These are phyloP conservation scores for Theretra japonica DNA, from an alignment of 2,888 invertebrate genomes.

Conservation along the genomic window DNA sequence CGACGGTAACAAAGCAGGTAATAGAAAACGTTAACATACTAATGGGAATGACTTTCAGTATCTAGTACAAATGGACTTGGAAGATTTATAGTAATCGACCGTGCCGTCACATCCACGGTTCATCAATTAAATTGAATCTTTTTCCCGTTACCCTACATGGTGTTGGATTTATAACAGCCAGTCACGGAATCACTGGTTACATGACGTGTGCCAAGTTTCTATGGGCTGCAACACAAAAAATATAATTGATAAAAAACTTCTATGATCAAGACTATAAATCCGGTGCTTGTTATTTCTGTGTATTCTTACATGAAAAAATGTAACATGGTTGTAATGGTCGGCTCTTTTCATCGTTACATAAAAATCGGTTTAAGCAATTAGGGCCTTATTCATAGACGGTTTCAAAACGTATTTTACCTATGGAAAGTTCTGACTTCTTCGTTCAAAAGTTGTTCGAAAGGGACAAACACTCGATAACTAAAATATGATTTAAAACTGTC, in stretches of 20 bases:
- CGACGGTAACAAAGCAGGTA: neutral
- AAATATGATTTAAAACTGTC: no score
- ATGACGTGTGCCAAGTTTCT: constrained; percentile 12
- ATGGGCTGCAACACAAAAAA: neutral
- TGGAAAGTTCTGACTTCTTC: no score
- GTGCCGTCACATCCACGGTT: constrained; percentile 15
- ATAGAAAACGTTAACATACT: neutral
- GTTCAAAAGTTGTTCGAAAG: no score
- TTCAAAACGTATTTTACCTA: no score
- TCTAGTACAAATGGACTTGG: neutral
- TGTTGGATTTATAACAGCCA: constrained; percentile 11
- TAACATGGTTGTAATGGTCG: no score
- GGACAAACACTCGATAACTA: no score
- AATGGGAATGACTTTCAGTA: neutral
- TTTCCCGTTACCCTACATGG: constrained; percentile 23
- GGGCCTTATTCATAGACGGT: no score
- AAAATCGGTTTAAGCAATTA: no score
- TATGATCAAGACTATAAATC: no score
- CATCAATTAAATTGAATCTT: constrained; percentile 25
- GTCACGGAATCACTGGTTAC: constrained; percentile 22
- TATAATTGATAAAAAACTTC: neutral
- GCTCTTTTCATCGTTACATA: no score
- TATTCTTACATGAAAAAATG: no score
- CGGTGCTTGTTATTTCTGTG: no score
- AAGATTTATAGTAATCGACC: neutral